Base-by-base conservation (phyloP, 2,113 vertebrate species). In the Cynopterus brachyotis region DNA sequence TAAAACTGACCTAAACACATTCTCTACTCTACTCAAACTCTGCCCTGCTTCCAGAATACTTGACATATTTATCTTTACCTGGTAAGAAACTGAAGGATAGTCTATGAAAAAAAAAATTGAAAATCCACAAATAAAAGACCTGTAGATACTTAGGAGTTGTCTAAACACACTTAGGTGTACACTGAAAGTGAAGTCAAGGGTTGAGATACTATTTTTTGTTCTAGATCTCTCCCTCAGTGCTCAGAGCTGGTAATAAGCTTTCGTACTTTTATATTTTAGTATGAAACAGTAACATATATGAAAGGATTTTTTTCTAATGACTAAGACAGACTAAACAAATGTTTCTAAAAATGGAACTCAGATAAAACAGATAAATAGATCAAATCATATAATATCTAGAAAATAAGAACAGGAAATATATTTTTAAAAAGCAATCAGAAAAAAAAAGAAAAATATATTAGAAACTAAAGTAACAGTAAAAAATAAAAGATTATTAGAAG, bases 391-490 rank as follows among this genome's bases (percentile, higher is more conserved):
- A 13, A 72, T 26, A 37, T 28, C 22, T 30, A 57, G 62, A 94
- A 84, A 75, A 57, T 57, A 88, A 72, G 30, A 92, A 19, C 15
- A 85, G 32, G 6, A 80, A 62, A 55, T 11, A n/a, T 55, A 26
- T 64, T 50, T 80, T 40, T 81, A 26, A 84, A 89, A 89, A 73
- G 15, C 32, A 84, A 35, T 40, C 20, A 96, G 32, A 95, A 13
- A 6, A 69, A 8, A 84, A 79, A 66, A 26, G 4, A 47, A 16
- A 75, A 42, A 26, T 5, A 50, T 4, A 72, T 13, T 60, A 22
- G 42, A 62, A 81, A 88, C 35, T 55, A 59, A 70, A 76, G 2
- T 60, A 69, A 78, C 15, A 24, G 9, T 35, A 37, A 13, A 86
- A 64, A 87, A n/a, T 2, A 24, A 37, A 62, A 37, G 17, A 55